These are phyloP conservation scores for Achatina immaculata DNA, from an alignment of 1,140 invertebrate species.

Conservation along the genomic window DNA sequence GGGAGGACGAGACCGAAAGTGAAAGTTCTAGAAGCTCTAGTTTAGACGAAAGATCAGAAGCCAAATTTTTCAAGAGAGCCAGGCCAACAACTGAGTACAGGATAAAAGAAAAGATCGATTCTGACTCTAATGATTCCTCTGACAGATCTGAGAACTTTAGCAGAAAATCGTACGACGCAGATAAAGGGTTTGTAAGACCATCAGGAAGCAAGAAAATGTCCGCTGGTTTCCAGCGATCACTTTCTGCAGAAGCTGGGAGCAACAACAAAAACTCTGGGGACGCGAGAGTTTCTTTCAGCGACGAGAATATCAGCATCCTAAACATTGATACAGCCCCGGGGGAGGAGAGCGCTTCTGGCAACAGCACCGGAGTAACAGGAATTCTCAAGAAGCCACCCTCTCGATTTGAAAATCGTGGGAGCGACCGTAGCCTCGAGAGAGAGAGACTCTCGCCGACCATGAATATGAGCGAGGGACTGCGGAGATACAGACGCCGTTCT, in stretches of 20 bases:
- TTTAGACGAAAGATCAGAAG: background rate
- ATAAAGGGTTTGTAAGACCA: background rate
- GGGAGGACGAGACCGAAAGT: background rate
- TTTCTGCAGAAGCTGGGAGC: background rate
- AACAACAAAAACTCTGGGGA: background rate
- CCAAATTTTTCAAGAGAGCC: background rate
- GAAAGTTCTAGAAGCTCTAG: background rate
- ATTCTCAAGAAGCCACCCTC: background rate
- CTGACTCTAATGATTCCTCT: background rate
- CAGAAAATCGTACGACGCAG: background rate
- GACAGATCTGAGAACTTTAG: background rate
- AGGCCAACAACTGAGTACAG: background rate
- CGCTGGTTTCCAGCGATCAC: background rate
- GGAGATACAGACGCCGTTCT: slow-evolving; percentile 24
- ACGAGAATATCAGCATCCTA: background rate
- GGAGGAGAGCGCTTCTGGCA: background rate
- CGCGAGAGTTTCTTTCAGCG: background rate
- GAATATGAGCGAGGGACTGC: slow-evolving; percentile 26
- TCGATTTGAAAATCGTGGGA: background rate
- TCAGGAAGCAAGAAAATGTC: background rate
- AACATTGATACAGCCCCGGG: background rate
- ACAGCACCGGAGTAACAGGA: background rate
- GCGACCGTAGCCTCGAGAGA: background rate
- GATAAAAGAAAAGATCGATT: background rate
- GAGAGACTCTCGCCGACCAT: background rate